Percentiles rank a stretch among this genome's conserved stretches.
phyloP scores from a whole-genome alignment of 92 coral and sea anemone species.

The Porites divaricata region DNA sequence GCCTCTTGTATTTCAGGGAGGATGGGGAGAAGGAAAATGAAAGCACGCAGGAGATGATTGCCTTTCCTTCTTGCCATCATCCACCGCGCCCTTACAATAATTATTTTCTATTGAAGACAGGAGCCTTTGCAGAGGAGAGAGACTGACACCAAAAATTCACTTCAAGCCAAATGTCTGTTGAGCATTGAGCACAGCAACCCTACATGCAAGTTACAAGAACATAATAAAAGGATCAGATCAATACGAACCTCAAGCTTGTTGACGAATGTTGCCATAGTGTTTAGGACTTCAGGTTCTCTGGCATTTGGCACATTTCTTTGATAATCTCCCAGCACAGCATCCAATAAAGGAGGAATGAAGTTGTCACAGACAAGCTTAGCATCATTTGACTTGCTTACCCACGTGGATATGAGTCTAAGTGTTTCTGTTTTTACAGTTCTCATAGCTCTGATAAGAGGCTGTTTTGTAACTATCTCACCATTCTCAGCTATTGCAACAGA shows the following conservation, averaged over 20 bases:
- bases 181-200: too few species aligned
- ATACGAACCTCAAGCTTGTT: slow-evolving; percentile 94
- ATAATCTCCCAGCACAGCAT: slow-evolving; percentile 96
- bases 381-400: slow-evolving; percentile 97
- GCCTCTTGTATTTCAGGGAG: too few species aligned
- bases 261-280: slow-evolving; percentile 98
- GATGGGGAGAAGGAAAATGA: too few species aligned
- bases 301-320: slow-evolving; percentile 97
- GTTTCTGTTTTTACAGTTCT: slow-evolving; percentile 97
- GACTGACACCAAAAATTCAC: too few species aligned
- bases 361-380: slow-evolving; percentile 98
- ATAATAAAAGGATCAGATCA: background rate
- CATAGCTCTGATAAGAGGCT: slow-evolving; percentile 95
- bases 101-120: too few species aligned
- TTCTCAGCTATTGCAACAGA: slow-evolving; percentile 92
- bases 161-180: too few species aligned
- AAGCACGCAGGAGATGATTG: too few species aligned
- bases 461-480: slow-evolving; percentile 94
- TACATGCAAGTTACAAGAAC: too few species aligned
- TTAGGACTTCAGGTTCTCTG: slow-evolving; percentile 96
- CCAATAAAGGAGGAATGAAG: slow-evolving; percentile 97
- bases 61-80: too few species aligned
- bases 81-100: too few species aligned
- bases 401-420: slow-evolving; percentile 89
- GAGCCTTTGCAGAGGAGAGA: too few species aligned